Conservation (phyloP, 2,888 invertebrate species). For the Tortrix viridana region DNA sequence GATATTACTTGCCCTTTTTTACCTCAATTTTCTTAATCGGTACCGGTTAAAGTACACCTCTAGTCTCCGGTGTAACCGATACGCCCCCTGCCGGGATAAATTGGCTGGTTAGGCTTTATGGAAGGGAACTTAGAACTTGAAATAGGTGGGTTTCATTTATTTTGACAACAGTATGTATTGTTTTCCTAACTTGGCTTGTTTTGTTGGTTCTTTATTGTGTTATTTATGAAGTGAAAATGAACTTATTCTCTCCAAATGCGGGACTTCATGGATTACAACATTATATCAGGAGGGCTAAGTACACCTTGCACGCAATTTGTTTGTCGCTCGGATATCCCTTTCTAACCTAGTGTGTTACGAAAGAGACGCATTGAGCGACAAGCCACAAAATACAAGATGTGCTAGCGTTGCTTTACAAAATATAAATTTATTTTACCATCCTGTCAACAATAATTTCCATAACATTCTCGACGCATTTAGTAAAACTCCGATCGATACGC, state of each 20-base stretch:
- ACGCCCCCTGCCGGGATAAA: conserved; percentile 32
- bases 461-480: conserved; percentile 10
- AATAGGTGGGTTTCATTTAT: conserved; percentile 28
- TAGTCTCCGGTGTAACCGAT: conserved; percentile 31
- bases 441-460: background rate
- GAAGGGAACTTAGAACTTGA: conserved; percentile 29
- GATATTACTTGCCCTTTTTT: no score
- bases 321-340: no score
- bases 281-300: no score
- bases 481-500: conserved; percentile 12
- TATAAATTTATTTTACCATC: no score
- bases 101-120: conserved; percentile 38
- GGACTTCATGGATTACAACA: no score
- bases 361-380: no score
- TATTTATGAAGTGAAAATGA: background rate
- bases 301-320: no score
- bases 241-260: background rate
- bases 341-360: no score
- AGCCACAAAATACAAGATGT: no score
- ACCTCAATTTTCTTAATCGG: background rate
- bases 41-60: conserved; percentile 4
- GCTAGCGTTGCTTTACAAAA: no score
- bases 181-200: conserved; percentile 11
- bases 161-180: conserved; percentile 22
- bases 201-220: conserved; percentile 12